phyloP scores from a whole-genome alignment of 1,140 invertebrate species.

The Drosophila tani region DNA sequence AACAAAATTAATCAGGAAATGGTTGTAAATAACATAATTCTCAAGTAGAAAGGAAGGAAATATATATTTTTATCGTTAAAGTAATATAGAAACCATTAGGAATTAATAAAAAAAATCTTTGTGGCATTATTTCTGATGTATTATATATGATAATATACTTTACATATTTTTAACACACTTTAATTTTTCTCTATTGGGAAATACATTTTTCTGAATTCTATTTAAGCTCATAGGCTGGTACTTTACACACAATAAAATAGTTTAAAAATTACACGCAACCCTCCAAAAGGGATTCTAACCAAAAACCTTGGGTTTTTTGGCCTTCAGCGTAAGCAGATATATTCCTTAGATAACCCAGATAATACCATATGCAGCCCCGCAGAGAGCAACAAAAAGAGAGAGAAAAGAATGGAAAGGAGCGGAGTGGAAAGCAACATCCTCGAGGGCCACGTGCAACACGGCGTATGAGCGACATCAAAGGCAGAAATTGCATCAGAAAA shows the following conservation, averaged over 20 bases:
- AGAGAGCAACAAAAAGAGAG: background rate
- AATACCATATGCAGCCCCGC: background rate
- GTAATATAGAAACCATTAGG: background rate
- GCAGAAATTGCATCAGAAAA: constrained; percentile 51
- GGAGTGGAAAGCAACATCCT: constrained; percentile 1
- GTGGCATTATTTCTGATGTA: too few species aligned
- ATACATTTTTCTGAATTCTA: too few species aligned
- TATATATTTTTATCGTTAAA: background rate
- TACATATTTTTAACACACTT: too few species aligned
- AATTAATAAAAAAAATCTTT: too few species aligned
- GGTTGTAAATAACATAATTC: fast-evolving
- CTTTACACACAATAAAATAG: background rate
- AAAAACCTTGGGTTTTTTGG: background rate
- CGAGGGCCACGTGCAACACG: constrained; percentile 56
- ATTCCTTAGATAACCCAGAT: constrained; percentile 2
- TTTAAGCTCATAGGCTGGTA: too few species aligned
- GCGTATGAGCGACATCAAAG: constrained; percentile 68
- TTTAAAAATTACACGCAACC: background rate
- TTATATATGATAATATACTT: too few species aligned
- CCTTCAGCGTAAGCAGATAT: background rate
- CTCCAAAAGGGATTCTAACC: background rate
- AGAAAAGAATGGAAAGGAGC: background rate
- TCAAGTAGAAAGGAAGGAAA: background rate
- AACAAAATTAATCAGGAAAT: background rate
- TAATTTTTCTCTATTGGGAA: too few species aligned